Evolutionary conservation across 92 coral and sea anemone species (phyloP).

Genomic region (Umimayanthus chanpuru): DNA sequence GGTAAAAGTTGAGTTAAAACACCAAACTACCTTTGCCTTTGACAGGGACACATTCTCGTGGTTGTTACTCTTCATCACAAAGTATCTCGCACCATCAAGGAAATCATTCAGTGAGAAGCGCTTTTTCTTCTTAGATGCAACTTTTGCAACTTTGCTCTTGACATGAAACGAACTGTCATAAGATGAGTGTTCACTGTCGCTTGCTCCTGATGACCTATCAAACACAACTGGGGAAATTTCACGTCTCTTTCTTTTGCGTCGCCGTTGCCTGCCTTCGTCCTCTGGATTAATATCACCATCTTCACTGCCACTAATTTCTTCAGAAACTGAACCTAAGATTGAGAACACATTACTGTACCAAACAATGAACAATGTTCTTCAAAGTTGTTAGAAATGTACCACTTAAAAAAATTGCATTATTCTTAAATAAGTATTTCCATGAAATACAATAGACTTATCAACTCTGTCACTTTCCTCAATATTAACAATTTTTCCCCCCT

Average conservation of each 20-base stretch:
- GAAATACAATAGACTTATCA: no score
- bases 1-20: neutral
- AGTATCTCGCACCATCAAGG: constrained; percentile 90
- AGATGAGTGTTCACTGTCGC: constrained; percentile 75
- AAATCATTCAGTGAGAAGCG: constrained; percentile 72
- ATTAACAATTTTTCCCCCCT: no score
- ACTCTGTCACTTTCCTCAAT: no score
- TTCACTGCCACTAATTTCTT: constrained; percentile 63
- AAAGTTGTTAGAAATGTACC: no score
- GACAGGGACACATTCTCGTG: constrained; percentile 91
- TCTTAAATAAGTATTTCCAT: no score
- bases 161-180: constrained; percentile 70
- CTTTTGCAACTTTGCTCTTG: constrained; percentile 92
- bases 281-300: constrained; percentile 52
- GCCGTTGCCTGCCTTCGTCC: constrained; percentile 46
- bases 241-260: constrained; percentile 67
- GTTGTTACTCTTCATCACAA: constrained; percentile 98
- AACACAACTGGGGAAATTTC: constrained; percentile 73
- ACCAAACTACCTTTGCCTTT: constrained; percentile 82
- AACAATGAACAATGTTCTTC: no score
- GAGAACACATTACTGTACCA: neutral
- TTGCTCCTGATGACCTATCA: constrained; percentile 69
- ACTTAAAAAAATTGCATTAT: no score
- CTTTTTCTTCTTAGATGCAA: constrained; percentile 59
- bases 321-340: constrained; percentile 29